phyloP scores from a whole-genome alignment of 2,113 vertebrate species.

The Erythrolamprus reginae region DNA sequence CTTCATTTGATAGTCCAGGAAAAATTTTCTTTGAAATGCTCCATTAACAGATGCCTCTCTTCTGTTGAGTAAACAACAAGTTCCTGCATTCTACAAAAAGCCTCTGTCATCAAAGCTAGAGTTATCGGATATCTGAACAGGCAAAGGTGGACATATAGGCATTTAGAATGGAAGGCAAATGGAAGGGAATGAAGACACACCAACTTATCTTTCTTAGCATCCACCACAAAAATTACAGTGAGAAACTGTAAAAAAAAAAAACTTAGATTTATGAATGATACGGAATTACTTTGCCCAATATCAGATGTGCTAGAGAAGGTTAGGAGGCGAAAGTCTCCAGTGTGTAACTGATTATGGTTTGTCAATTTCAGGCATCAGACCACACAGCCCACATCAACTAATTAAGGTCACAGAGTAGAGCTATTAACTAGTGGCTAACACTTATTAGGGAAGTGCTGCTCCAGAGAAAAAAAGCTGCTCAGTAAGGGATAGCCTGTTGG shows the following conservation, averaged over 20 bases:
- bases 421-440: not conserved
- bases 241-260: not conserved
- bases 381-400: not conserved
- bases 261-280: not conserved
- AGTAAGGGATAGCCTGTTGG: not conserved
- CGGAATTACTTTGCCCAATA: not conserved
- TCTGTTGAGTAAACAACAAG: not conserved
- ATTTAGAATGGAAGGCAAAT: not conserved
- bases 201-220: not conserved
- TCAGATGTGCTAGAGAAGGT: not conserved
- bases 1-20: not conserved
- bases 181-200: not conserved
- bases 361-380: not conserved
- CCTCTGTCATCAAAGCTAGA: not conserved
- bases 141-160: not conserved
- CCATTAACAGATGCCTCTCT: not conserved
- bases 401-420: not conserved
- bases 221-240: not conserved
- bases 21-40: not conserved
- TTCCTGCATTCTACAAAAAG: not conserved
- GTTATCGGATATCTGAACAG: not conserved
- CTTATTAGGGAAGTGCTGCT: not conserved
- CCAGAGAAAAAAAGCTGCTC: not conserved
- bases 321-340: not conserved
- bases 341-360: not conserved